Evolutionary conservation across 2,113 vertebrate genomes (phyloP), one percentile per base, ranked within the genome.

Genomic region (Ceyx margarethae): DNA sequence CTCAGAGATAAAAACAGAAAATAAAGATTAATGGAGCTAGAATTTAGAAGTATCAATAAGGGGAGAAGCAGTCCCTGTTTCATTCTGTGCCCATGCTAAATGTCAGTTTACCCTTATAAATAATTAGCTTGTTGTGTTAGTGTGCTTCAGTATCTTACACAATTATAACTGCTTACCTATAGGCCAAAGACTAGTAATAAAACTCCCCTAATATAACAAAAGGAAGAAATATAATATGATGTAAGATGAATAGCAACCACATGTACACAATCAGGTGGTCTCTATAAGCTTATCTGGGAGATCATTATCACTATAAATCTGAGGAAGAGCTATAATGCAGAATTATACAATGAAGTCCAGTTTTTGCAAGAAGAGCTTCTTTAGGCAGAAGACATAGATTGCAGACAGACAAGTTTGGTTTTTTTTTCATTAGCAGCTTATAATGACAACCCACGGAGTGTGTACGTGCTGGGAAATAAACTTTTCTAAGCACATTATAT

Each of bases 271-370:
- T 23, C 15, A 81, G 22, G 22, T 53, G 43, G 35, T 46, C 21
- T 87, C 22, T 45, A 2, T 37, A 68, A 68, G 11, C 17, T 82
- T 80, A 13, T 13, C 35, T 82, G 31, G 28, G 42, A 74, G 33
- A 58, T 42, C 25, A 33, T 11, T n/a, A 40, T 43, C 37, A 40
- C 50, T 20, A 29, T 13, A 21, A 82, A 76, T 35, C 23, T 79
- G 62, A 73, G 54, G 53, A 76, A 80, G 67, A 73, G 12, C 11
- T 61, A 20, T 13, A 16, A 58, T 65, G 20, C 14, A 76, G 50
- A 53, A n/a, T 56, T 40, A 53, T 15, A 45, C 0, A 0, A 45
- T 53, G 14, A 61, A 66, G 1, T n/a, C 51, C 33, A n/a, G 6
- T 23, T 85, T 91, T 80, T 11, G 2, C 31, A 83, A 66, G 37